Conservation (phyloP, 2,797 vertebrate genomes). For the Onychomys arenicola region DNA sequence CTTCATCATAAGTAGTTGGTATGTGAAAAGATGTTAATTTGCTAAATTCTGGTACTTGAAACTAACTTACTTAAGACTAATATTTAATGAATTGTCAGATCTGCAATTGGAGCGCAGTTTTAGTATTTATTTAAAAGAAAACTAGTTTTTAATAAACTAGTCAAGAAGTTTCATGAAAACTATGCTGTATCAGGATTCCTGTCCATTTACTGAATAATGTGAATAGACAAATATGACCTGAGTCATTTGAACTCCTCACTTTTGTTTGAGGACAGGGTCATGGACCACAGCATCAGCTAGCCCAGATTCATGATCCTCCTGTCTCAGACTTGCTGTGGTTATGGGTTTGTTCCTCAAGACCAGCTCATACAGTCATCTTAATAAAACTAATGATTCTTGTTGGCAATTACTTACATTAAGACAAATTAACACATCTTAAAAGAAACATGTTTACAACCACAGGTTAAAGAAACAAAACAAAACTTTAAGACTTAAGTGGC, state of each 20-base stretch:
- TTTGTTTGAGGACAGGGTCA: too few relatives aligned
- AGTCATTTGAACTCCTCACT: not conserved
- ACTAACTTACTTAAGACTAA: not conserved
- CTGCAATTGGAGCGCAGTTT: not conserved
- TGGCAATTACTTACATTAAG: conserved; percentile 41
- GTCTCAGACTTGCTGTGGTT: not conserved
- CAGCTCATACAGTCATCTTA: not conserved
- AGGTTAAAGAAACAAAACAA: not conserved
- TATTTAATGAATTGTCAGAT: conserved; percentile 45
- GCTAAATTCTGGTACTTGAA: conserved; percentile 37
- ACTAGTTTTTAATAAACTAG: conserved; percentile 46
- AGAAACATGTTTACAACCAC: not conserved
- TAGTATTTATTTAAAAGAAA: conserved; percentile 65
- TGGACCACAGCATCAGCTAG: not conserved
- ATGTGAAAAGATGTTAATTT: conserved; percentile 54
- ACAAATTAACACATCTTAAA: not conserved
- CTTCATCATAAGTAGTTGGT: not conserved
- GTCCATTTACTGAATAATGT: not conserved
- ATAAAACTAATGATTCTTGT: conserved; percentile 49
- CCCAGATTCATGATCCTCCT: not conserved
- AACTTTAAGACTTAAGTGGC: not conserved
- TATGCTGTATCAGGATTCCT: not conserved
- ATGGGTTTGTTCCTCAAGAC: not conserved
- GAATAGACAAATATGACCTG: not conserved
- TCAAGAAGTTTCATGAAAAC: conserved; percentile 60